Conservation (phyloP, 2,113 vertebrate genomes). For the Muntiacus muntjak region DNA sequence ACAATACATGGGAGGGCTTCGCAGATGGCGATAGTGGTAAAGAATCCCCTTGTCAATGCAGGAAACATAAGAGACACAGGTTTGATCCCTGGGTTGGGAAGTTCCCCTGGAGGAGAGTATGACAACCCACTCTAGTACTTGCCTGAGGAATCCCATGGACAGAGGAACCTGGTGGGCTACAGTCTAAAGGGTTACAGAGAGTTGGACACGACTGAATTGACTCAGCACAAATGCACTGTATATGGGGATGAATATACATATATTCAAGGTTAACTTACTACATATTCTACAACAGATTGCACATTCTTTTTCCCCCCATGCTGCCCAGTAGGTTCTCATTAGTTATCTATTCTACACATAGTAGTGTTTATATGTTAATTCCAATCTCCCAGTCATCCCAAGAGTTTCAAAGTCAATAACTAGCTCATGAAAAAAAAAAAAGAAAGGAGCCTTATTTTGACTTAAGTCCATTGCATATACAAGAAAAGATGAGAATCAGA, state of each 20-base stretch:
- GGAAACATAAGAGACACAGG: neutral
- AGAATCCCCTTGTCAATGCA: neutral
- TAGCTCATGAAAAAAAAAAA: neutral
- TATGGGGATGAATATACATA: neutral
- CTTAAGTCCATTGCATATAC: neutral
- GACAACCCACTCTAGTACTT: neutral
- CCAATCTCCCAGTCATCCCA: neutral
- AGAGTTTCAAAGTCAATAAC: neutral
- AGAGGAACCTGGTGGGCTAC: neutral
- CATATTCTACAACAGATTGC: neutral
- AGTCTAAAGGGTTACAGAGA: neutral
- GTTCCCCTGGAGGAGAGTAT: neutral
- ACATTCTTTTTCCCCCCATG: neutral
- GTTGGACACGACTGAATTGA: accelerated
- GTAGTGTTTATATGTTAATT: neutral
- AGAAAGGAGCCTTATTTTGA: neutral
- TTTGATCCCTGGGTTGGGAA: neutral
- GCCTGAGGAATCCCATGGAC: neutral
- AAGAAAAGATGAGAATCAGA: neutral
- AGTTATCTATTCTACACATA: neutral
- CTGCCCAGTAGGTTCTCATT: neutral
- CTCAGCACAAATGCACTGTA: neutral
- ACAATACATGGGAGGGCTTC: neutral
- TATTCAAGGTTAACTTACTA: neutral
- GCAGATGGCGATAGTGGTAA: neutral